Evolutionary conservation across 2,113 vertebrate species (phyloP).

Genomic region (Conger conger): DNA sequence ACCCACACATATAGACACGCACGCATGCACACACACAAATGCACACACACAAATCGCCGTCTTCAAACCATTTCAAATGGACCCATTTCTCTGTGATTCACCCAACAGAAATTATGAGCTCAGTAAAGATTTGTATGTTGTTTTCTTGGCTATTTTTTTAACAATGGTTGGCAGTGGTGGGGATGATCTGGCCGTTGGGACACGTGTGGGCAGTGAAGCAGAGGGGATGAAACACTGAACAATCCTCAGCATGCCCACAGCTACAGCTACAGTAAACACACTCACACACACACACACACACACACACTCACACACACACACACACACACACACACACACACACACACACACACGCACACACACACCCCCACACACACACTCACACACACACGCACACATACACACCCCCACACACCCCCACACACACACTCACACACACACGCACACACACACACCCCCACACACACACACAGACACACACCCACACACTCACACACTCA

Average conservation of each 20-base stretch:
- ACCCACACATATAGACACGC: too few relatives aligned
- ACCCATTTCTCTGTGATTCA: not conserved
- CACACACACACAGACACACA: too few relatives aligned
- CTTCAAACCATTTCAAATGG: not conserved
- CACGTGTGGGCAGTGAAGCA: not conserved
- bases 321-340: too few relatives aligned
- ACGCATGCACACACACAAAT: too few relatives aligned
- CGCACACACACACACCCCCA: too few relatives aligned
- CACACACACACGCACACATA: too few relatives aligned
- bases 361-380: too few relatives aligned
- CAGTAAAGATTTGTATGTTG: not conserved
- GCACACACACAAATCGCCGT: too few relatives aligned
- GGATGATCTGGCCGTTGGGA: not conserved
- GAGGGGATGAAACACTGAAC: conserved; percentile 8
- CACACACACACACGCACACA: too few relatives aligned
- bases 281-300: not conserved
- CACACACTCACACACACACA: not conserved
- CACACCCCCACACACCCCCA: too few relatives aligned
- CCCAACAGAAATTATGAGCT: not conserved
- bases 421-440: too few relatives aligned
- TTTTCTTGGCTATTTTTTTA: not conserved
- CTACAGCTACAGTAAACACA: not conserved
- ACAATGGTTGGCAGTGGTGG: not conserved
- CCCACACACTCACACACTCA: too few relatives aligned
- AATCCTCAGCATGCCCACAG: not conserved